Percentiles rank a stretch among this genome's conserved stretches.
phyloP scores from a whole-genome alignment of 2,113 vertebrate genomes.

The Vulpes lagopus region DNA sequence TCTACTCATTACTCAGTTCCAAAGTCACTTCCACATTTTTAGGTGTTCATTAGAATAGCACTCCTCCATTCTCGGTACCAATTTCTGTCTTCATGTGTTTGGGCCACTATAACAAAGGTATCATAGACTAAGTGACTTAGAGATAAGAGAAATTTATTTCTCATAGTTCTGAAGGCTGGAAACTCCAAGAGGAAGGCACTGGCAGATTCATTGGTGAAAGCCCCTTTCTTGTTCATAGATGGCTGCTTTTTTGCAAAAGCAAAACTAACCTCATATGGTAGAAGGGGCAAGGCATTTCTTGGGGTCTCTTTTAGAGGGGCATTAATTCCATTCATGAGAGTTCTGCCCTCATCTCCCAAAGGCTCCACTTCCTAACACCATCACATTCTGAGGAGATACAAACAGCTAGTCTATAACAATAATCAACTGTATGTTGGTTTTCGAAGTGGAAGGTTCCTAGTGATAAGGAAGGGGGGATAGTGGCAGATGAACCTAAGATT shows the following conservation, averaged over 20 bases:
- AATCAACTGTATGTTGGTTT: background rate
- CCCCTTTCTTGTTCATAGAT: background rate
- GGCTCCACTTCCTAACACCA: background rate
- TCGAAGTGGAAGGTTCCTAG: background rate
- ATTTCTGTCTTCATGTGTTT: background rate
- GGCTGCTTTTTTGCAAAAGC: background rate
- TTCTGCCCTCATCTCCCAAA: background rate
- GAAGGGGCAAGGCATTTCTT: background rate
- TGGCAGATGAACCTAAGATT: background rate
- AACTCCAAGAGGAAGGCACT: background rate
- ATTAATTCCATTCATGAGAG: background rate
- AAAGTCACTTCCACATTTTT: too few species aligned
- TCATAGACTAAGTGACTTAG: background rate
- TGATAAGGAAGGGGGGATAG: background rate
- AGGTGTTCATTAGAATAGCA: background rate
- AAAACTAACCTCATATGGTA: background rate
- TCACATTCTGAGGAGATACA: background rate
- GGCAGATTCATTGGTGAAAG: background rate
- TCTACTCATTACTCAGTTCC: too few species aligned
- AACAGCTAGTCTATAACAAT: background rate
- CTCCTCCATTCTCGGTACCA: too few species aligned
- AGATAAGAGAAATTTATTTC: background rate
- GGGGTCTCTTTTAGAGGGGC: background rate
- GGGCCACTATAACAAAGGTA: background rate
- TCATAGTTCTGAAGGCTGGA: background rate